Base-by-base conservation (phyloP, 2,888 invertebrate genomes). In the Ommatoiulus sabulosus region DNA sequence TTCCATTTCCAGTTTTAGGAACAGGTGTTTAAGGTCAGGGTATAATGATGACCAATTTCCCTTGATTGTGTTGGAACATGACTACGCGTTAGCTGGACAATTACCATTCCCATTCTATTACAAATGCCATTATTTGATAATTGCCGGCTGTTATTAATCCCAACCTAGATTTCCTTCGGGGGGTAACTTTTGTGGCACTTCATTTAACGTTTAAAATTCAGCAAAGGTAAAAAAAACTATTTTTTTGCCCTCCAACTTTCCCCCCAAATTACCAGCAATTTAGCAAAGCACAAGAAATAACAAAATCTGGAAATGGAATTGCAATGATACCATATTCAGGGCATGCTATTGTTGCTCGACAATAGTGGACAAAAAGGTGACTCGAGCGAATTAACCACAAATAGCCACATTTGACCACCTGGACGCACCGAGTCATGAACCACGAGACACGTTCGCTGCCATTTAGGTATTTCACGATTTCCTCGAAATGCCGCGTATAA, bases 381-480 rank as follows among this genome's bases (percentile, higher is more conserved):
- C 20, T 72, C 24, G 20, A 8, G 24, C 24, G 20, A 52, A 24
- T 72, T 72, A n/a, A 72, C 72, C 72, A 72, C 72, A 72, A 72
- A 72, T 72, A 24, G 72, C 72, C 72, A 72, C 20, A 72, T 8
- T 24, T 72, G 72, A 72, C 72, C 72, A 72, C 72, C 24, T 72
- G 72, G 3, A 72, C 52, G 52, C 52, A 52, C 3, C 52, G 52
- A 52, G n/a, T n/a, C n/a, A n/a, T 24, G 72, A 72, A 72, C n/a
- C 72, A 72, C 1, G 72, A 72, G 72, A 20, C 72, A 72, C 24
- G 24, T 63, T 63, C 20, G 5, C 5, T 20, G 24, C 72, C 72
- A 72, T 72, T 72, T 20, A 72, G 24, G 72, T 72, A 72, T 72
- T 72, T 72, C 72, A 72, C 72, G 72, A 72, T 72, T 72, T 72